phyloP scores from a whole-genome alignment of 2,113 vertebrate species.

The Catharus minimus region DNA sequence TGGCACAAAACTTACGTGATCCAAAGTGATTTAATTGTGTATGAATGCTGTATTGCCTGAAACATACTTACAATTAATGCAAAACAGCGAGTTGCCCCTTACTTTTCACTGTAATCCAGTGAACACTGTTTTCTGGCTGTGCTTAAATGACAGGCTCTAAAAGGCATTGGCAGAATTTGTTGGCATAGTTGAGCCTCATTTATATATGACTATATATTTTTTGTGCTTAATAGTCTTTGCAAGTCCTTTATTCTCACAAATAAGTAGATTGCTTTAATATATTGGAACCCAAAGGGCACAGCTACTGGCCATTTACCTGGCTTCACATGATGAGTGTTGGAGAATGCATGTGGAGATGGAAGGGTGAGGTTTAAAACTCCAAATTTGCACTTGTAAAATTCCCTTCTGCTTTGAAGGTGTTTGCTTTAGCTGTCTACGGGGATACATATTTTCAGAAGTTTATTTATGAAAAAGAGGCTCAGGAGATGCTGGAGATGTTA shows the following conservation, averaged over 20 bases:
- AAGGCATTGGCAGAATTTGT: not conserved
- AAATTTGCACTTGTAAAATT: not conserved
- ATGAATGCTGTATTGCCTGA: not conserved
- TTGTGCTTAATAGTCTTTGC: not conserved
- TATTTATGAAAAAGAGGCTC: conserved; percentile 14
- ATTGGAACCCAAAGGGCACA: not conserved
- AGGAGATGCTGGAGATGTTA: not conserved
- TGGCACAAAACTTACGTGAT: not conserved
- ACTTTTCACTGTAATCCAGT: not conserved
- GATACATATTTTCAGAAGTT: not conserved
- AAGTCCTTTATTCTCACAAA: not conserved
- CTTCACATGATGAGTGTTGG: not conserved
- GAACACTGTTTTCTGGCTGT: not conserved
- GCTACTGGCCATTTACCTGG: not conserved
- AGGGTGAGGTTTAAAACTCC: not conserved
- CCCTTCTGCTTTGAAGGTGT: not conserved
- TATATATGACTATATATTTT: not conserved
- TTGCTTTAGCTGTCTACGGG: not conserved
- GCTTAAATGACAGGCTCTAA: not conserved
- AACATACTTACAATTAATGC: not conserved
- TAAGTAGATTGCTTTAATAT: not conserved
- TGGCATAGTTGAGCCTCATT: not conserved
- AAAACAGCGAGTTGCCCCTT: not conserved
- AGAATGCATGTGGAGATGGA: not conserved
- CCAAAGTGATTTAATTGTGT: not conserved